phyloP scores from a whole-genome alignment of 2,888 invertebrate genomes.

The Alloscopus bannaensis region DNA sequence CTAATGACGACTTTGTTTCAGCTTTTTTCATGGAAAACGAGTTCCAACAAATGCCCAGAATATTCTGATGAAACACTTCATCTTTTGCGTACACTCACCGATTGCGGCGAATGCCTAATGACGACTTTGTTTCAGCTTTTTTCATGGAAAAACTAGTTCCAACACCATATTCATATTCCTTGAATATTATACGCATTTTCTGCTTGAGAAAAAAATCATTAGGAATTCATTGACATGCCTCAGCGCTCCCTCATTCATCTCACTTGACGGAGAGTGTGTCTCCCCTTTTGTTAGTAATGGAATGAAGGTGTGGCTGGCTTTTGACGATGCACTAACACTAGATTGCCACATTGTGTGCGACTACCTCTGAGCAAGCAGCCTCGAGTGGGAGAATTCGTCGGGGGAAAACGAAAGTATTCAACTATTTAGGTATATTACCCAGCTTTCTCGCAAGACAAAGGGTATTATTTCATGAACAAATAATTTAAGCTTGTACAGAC shows the following conservation, averaged over 20 bases:
- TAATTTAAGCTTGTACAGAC: conserved; percentile 46
- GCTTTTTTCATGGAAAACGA: too few species aligned
- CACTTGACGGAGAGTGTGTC: conserved; percentile 21
- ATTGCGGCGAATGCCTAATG: too few species aligned
- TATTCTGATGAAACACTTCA: too few species aligned
- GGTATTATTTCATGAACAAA: conserved; percentile 30
- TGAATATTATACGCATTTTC: not conserved
- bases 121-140: too few species aligned
- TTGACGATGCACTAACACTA: not conserved
- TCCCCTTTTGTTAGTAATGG: conserved; percentile 6
- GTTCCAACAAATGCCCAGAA: too few species aligned
- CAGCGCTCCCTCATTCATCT: conserved; percentile 29
- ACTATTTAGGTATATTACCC: not conserved
- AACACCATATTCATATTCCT: too few species aligned
- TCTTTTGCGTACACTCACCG: too few species aligned
- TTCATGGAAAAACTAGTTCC: too few species aligned
- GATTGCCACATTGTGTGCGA: conserved; percentile 15
- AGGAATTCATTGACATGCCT: conserved; percentile 48
- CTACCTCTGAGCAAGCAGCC: too few species aligned
- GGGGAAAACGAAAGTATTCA: too few species aligned
- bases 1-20: too few species aligned
- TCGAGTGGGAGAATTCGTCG: not conserved
- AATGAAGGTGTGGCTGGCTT: conserved; percentile 36
- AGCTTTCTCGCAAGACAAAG: conserved; percentile 20
- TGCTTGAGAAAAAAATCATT: conserved; percentile 26